These are phyloP conservation scores for Saimiri boliviensis DNA, from an alignment of 2,113 vertebrate genomes.

Conservation along the genomic window DNA sequence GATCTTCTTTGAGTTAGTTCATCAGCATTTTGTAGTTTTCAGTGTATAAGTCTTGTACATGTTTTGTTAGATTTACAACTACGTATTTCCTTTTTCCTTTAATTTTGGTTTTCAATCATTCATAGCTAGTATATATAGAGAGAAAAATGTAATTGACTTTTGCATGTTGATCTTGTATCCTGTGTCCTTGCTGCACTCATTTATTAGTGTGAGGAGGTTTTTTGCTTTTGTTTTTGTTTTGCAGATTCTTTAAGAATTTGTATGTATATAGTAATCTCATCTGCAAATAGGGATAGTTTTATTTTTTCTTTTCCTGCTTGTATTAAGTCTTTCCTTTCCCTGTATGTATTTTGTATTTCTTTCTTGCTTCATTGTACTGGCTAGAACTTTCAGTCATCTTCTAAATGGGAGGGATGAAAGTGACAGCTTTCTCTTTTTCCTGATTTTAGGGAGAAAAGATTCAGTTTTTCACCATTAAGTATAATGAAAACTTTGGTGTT, in stretches of 20 bases:
- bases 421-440: background rate
- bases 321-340: background rate
- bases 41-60: background rate
- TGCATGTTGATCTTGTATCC: background rate
- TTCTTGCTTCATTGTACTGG: background rate
- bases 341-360: background rate
- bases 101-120: background rate
- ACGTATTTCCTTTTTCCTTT: background rate
- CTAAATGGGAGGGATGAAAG: background rate
- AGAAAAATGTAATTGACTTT: background rate
- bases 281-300: background rate
- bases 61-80: background rate
- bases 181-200: background rate
- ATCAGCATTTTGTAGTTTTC: background rate
- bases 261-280: background rate
- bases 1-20: background rate
- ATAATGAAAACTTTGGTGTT: background rate
- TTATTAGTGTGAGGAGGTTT: background rate
- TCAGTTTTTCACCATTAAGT: background rate
- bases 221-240: no score
- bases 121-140: background rate
- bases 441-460: background rate
- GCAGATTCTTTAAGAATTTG: background rate
- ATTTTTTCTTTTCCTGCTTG: background rate
- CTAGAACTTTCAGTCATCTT: no score